Evolutionary conservation across 2,888 invertebrate genomes (phyloP).

Genomic region (Volucella inflata): DNA sequence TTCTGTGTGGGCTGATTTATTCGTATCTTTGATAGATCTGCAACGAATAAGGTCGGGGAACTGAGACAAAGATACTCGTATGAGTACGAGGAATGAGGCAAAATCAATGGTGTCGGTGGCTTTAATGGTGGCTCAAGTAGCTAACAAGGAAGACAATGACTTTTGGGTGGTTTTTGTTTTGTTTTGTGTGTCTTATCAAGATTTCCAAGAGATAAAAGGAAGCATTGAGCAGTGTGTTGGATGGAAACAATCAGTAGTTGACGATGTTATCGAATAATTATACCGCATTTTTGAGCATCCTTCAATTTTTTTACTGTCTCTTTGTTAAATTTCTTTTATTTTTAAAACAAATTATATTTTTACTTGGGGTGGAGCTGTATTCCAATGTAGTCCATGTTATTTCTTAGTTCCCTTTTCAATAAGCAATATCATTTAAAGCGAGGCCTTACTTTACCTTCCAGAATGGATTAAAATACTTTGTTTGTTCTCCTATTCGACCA

Average conservation of each 20-base stretch:
- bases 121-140: conserved; percentile 1
- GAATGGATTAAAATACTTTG: too few species aligned
- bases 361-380: too few species aligned
- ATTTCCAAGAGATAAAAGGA: neutral
- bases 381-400: too few species aligned
- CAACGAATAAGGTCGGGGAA: conserved; percentile 51
- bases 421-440: too few species aligned
- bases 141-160: conserved; percentile 9
- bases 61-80: conserved; percentile 25
- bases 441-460: too few species aligned
- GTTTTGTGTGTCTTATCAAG: neutral
- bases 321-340: too few species aligned
- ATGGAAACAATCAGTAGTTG: neutral
- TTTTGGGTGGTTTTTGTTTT: neutral
- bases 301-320: neutral
- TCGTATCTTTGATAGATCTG: conserved; percentile 35
- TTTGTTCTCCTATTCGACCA: too few species aligned
- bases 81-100: conserved; percentile 10
- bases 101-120: neutral
- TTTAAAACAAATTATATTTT: too few species aligned
- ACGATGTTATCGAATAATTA: conserved; percentile 12
- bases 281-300: conserved; percentile 10
- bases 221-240: neutral
- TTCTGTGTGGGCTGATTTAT: conserved; percentile 38
- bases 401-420: too few species aligned